Conservation (phyloP, 2,797 vertebrate species). For the Hybognathus amarus region DNA sequence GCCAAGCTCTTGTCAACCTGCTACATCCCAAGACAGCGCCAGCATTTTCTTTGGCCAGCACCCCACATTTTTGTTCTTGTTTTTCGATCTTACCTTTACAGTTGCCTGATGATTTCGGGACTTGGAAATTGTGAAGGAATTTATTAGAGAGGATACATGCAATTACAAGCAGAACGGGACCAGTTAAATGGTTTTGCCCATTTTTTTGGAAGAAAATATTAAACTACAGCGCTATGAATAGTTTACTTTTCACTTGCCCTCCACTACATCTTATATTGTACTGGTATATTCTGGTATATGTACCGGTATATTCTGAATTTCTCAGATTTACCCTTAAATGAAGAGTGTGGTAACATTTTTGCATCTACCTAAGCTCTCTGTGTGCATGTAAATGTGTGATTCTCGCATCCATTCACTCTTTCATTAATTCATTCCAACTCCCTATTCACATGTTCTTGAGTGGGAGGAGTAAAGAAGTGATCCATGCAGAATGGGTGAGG, state of each 20-base stretch:
- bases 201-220: constrained; percentile 3
- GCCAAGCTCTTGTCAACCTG: constrained; percentile 73
- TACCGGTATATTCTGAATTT: background rate
- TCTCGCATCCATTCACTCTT: constrained; percentile 62
- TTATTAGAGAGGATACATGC: constrained; percentile 67
- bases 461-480: constrained; percentile 55
- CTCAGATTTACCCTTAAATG: background rate
- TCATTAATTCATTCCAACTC: constrained; percentile 72
- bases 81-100: constrained; percentile 80
- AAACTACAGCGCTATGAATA: background rate
- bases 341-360: background rate
- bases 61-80: constrained; percentile 78
- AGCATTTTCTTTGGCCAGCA: constrained; percentile 80
- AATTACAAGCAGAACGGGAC: constrained; percentile 66
- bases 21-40: constrained; percentile 66
- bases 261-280: constrained; percentile 16
- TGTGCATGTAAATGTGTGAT: constrained; percentile 60
- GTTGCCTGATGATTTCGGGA: constrained; percentile 74
- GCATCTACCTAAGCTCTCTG: background rate
- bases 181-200: constrained; percentile 47
- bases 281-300: too few species aligned
- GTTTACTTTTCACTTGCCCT: constrained; percentile 24
- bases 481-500: constrained; percentile 64
- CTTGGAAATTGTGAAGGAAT: constrained; percentile 70
- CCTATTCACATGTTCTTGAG: constrained; percentile 79